Evolutionary conservation across 2,797 vertebrate species (phyloP), one percentile per base, ranked within the genome.

Genomic region (Okamejei kenojei): DNA sequence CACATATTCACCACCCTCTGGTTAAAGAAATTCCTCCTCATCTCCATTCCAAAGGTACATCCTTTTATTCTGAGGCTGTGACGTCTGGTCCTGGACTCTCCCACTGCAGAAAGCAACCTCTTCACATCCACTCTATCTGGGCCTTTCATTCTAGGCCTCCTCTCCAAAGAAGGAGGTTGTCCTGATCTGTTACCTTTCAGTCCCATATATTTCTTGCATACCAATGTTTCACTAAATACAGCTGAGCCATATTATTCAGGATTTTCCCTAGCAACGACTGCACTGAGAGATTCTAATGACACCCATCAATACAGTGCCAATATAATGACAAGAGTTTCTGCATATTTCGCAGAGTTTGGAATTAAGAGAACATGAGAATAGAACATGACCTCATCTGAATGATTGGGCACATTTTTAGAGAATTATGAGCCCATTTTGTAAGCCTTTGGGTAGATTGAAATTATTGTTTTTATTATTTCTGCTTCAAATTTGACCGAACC

Each of bases 311-410:
- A 32, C n/a, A 15, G 5, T 65, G 58, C 61, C 58, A 86, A 63
- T n/a, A n/a, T n/a, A n/a, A n/a, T 29, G n/a, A 65, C 82, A 86
- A 19, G 29, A 86, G 58, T n/a, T 86, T 86, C 82, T 86, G 58
- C 26, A 61, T 32, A 86, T 8, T n/a, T 63, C n/a, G 7, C 82
- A 86, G 5, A 63, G 45, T 54, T 58, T 13, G 11, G 29, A 86
- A 86, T 13, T 26, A 58, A 84, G 61, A 54, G 45, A 54, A 54
- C 45, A 54, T 54, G 45, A 54, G 45, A 54, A 65, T n/a, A 65
- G 6, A 65, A 88, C 19, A 32, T 21, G n/a, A 63, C 63, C 61
- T 63, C 58, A 86, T 65, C 29, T 88, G 84, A 88, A 88, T 86
- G 15, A 63, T 19, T 65, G 58, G 45, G 61, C 61, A n/a, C 63